phyloP scores from a whole-genome alignment of 2,797 vertebrate genomes.

The Enteromius argenteus region DNA sequence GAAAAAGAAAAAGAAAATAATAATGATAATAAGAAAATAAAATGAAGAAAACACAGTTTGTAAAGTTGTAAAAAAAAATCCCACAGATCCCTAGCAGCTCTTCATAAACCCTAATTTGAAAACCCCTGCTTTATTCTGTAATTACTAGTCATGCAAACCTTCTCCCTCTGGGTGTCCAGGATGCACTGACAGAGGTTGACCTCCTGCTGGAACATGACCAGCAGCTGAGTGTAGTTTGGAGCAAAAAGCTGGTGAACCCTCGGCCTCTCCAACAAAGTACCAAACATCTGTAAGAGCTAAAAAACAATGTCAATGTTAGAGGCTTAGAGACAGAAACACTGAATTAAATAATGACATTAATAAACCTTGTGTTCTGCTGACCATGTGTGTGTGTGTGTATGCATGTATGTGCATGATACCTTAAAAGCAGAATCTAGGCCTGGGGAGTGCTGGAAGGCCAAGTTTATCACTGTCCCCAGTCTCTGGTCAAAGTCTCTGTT shows the following conservation, averaged over 20 bases:
- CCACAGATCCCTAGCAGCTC: neutral
- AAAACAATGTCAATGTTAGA: neutral
- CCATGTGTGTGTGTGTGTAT: neutral
- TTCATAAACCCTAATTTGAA: neutral
- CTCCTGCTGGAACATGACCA: slow-evolving; percentile 80
- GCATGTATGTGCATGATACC: slow-evolving; percentile 63
- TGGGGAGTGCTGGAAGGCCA: slow-evolving; percentile 83
- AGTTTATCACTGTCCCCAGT: slow-evolving; percentile 82
- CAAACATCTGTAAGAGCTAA: slow-evolving; percentile 79
- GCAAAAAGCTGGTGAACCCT: slow-evolving; percentile 76
- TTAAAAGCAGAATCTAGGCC: slow-evolving; percentile 81
- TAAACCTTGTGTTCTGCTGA: neutral
- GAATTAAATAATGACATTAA: neutral
- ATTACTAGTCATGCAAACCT: slow-evolving; percentile 64
- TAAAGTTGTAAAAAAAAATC: neutral
- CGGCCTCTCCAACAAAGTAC: slow-evolving; percentile 78
- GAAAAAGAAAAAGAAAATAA: too few relatives aligned
- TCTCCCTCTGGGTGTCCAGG: slow-evolving; percentile 78
- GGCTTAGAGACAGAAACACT: neutral
- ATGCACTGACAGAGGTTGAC: slow-evolving; percentile 76
- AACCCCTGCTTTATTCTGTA: neutral
- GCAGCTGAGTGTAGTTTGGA: slow-evolving; percentile 74
- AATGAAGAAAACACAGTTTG: neutral
- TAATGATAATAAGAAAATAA: too few relatives aligned
- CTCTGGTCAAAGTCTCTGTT: slow-evolving; percentile 84